Percentiles rank a stretch among this genome's conserved stretches.
These are phyloP conservation scores for Sinella curviseta DNA, from an alignment of 1,140 invertebrate species.

Conservation along the genomic window DNA sequence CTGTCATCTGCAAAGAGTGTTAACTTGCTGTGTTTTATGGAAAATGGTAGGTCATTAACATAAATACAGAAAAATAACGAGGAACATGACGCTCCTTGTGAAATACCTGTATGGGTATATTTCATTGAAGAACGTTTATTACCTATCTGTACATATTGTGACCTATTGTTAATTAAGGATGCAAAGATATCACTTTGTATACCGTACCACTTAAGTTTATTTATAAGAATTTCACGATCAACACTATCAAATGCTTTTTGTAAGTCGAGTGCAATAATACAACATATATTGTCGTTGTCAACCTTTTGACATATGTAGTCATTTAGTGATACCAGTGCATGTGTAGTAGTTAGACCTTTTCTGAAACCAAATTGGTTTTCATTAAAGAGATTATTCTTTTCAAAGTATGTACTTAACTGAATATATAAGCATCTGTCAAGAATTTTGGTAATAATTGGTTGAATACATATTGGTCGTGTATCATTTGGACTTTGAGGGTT, in stretches of 20 bases:
- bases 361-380: constrained; percentile 55
- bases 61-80: background rate
- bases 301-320: constrained; percentile 51
- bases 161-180: constrained; percentile 24
- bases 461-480: constrained; percentile 1
- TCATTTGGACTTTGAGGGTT: background rate
- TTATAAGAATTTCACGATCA: constrained; percentile 52
- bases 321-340: constrained; percentile 53
- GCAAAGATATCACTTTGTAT: constrained; percentile 3
- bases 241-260: too few relatives aligned
- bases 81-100: background rate
- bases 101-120: constrained; percentile 4
- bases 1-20: background rate
- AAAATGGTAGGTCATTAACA: background rate
- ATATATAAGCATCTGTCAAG: constrained; percentile 2
- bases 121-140: background rate
- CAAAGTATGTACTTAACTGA: background rate
- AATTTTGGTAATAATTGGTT: background rate
- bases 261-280: too few relatives aligned
- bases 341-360: constrained; percentile 51
- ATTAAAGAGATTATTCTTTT: constrained; percentile 24
- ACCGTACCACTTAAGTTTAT: constrained; percentile 49
- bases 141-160: constrained; percentile 6
- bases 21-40: background rate
- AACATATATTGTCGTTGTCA: constrained; percentile 51